Evolutionary conservation across 2,888 invertebrate genomes (phyloP), one percentile per base, ranked within the genome.

Genomic region (Oscheius sp.): DNA sequence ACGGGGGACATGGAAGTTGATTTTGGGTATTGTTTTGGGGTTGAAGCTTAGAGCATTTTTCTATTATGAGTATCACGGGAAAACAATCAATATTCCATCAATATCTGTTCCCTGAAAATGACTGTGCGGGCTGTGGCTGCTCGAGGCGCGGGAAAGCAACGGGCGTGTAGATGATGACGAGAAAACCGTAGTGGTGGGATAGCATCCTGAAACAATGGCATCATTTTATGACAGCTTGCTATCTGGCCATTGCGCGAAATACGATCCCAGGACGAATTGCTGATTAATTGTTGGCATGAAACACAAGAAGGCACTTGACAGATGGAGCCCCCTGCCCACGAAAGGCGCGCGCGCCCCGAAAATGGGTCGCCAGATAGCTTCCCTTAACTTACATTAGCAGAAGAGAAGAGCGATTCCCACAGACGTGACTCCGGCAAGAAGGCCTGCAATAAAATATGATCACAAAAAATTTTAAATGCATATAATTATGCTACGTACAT

Each of bases 211-310:
- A 42, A 42, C 21, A 42, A 5, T 42, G 7, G 7, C 42, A 42
- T 42, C 42, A 42, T 21, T 21, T 21, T 21, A 21, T 42, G 42
- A 42, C 42, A 5, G 42, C 42, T 3, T 42, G 3, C 47, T 5
- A 51, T 53, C 13, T 66, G 65, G 50, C 32, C 13, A 65, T 65
- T 51, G 50, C 68, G 57, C 68, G 68, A 68, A 68, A 68, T 68
- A 68, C 68, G 68, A 68, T 68, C 68, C 68, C 7, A 53, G 11
- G 35, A n/a, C 70, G 70, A 70, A 70, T 70, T 58, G 70, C 70
- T 70, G 58, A 70, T 70, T 70, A 70, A 70, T 70, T 59, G 70
- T 68, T 70, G 70, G 59, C 70, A 32, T 70, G 70, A 70, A 70
- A 70, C 70, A 70, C 70, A 70, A 70, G 70, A 70, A 57, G 59